These are phyloP conservation scores for Drosophila quadrilineata DNA, from an alignment of 1,140 invertebrate species.

Conservation along the genomic window DNA sequence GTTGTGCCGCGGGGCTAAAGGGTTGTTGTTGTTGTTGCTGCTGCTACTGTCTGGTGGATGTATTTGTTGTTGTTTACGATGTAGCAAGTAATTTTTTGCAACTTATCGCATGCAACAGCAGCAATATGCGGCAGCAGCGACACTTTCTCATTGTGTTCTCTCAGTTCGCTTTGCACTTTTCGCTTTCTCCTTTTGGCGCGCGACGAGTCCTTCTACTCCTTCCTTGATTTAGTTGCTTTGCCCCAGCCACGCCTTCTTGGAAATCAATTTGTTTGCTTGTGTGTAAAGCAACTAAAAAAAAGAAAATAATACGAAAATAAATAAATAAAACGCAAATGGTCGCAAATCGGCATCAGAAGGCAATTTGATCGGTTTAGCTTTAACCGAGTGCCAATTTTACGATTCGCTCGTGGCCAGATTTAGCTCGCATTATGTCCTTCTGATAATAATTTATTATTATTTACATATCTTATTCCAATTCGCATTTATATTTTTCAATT, in stretches of 20 bases:
- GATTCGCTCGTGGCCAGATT: slow-evolving; percentile 67
- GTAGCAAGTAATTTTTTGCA: slow-evolving; percentile 72
- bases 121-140: slow-evolving; percentile 14
- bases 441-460: slow-evolving; percentile 78
- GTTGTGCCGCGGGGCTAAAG: slow-evolving; percentile 35
- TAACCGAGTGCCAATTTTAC: slow-evolving; percentile 46
- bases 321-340: slow-evolving; percentile 67
- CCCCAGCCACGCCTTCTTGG: slow-evolving; percentile 10
- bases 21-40: slow-evolving; percentile 34
- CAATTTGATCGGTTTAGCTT: slow-evolving; percentile 70
- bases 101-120: slow-evolving; percentile 68
- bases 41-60: slow-evolving; percentile 11
- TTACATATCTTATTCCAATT: slow-evolving; percentile 39
- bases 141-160: slow-evolving; percentile 26
- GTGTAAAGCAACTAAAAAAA: slow-evolving; percentile 15
- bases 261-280: slow-evolving; percentile 71
- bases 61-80: slow-evolving; percentile 72
- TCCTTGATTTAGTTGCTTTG: slow-evolving; percentile 68
- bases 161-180: slow-evolving; percentile 29
- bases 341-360: slow-evolving; percentile 66
- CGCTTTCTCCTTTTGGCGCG: slow-evolving; percentile 13
- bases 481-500: slow-evolving; percentile 40
- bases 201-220: slow-evolving; percentile 49
- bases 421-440: slow-evolving; percentile 62
- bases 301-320: slow-evolving; percentile 65